A percentile compares a stretch with the other conserved stretches of the same genome.
Evolutionary conservation across 37 sponge, comb jelly and placozoan genomes (phyloP).

Genomic region (Halisarca cf. caerulea): DNA sequence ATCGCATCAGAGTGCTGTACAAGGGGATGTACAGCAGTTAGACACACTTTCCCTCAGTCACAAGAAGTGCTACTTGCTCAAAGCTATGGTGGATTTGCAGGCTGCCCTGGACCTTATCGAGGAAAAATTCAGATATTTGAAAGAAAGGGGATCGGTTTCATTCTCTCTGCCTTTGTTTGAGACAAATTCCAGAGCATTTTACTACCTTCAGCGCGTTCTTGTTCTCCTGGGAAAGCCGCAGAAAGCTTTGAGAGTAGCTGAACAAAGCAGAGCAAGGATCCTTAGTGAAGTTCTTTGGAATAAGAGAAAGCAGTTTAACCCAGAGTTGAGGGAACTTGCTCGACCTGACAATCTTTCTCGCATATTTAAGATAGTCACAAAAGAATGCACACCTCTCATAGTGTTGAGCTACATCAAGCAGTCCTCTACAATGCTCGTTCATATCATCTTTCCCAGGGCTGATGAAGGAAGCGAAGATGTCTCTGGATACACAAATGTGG

Average conservation of each 20-base stretch:
- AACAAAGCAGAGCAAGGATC: constrained; percentile 62
- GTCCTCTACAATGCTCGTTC: not conserved
- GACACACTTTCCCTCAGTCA: not conserved
- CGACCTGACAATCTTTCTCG: not conserved
- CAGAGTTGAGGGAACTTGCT: not conserved
- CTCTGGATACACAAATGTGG: not conserved
- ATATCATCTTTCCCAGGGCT: not conserved
- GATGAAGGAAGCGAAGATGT: not conserved
- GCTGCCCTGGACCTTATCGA: not conserved
- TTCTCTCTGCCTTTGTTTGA: constrained; percentile 73
- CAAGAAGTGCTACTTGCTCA: constrained; percentile 7
- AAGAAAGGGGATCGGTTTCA: not conserved
- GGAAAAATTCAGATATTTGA: not conserved
- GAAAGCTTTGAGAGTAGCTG: constrained; percentile 61
- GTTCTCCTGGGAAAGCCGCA: constrained; percentile 22
- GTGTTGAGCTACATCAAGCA: constrained; percentile 1
- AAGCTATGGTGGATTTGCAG: not conserved
- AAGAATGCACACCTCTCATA: not conserved
- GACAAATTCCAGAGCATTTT: constrained; percentile 63
- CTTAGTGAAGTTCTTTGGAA: constrained; percentile 72
- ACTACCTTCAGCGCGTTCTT: constrained; percentile 46
- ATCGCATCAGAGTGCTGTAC: not conserved
- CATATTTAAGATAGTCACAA: not conserved
- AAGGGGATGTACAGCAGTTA: not conserved
- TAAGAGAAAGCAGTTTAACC: constrained; percentile 16